Evolutionary conservation across 2,797 vertebrate genomes (phyloP).

Genomic region (Rousettus madagascariensis): DNA sequence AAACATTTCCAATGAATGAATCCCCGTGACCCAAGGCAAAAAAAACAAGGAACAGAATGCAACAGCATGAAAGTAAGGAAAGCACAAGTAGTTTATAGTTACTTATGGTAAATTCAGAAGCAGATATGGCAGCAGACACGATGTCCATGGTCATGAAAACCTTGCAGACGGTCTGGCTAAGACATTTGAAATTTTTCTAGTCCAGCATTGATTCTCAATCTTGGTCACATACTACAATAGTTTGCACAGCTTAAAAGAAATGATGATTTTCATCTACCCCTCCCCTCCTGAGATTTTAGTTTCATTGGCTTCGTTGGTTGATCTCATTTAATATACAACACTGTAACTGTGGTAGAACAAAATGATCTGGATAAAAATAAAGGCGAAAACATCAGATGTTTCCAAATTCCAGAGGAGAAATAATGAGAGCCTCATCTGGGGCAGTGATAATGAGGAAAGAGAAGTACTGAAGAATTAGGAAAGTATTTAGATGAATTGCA

Average conservation of each 20-base stretch:
- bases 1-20: background rate
- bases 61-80: background rate
- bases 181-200: background rate
- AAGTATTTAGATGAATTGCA: background rate
- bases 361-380: background rate
- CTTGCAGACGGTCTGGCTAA: background rate
- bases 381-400: background rate
- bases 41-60: background rate
- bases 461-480: background rate
- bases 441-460: background rate
- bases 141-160: background rate
- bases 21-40: background rate
- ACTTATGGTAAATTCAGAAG: background rate
- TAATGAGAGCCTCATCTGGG: background rate
- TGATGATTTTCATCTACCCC: background rate
- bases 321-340: constrained; percentile 4
- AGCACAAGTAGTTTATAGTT: background rate
- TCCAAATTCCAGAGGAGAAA: background rate
- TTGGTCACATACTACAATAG: background rate
- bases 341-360: background rate
- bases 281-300: background rate
- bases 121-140: background rate
- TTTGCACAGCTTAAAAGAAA: background rate
- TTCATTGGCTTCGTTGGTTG: background rate
- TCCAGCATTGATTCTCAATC: background rate